Evolutionary conservation across 2,888 invertebrate genomes (phyloP).

Genomic region (Leucophora obtusa): DNA sequence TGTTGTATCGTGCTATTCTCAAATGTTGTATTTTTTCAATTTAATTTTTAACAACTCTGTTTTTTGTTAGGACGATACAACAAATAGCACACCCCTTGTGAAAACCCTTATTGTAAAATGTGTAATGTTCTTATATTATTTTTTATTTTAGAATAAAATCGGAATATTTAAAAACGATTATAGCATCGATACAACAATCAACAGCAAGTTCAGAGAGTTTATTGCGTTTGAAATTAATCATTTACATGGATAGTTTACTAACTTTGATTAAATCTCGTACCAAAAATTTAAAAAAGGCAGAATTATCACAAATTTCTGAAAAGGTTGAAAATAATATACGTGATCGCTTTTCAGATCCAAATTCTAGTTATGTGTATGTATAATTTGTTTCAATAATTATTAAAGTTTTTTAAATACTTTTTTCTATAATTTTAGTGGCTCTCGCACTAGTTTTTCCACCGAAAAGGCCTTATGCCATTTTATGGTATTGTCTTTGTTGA

Average conservation of each 20-base stretch:
- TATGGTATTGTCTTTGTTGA: constrained; percentile 73
- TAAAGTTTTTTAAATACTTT: constrained; percentile 4
- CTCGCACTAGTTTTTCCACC: constrained; percentile 70
- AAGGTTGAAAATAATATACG: constrained; percentile 76
- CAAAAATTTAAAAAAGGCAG: constrained; percentile 67
- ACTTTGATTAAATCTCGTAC: constrained; percentile 70
- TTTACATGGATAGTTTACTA: constrained; percentile 75
- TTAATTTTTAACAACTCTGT: no score
- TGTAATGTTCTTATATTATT: neutral
- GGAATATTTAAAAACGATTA: constrained; percentile 68
- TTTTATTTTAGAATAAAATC: constrained; percentile 71
- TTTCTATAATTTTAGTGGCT: constrained; percentile 63
- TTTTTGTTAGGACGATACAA: no score
- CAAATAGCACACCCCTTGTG: no score
- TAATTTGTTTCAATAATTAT: neutral
- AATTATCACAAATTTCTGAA: constrained; percentile 75
- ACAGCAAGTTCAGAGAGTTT: constrained; percentile 66
- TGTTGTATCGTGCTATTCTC: no score
- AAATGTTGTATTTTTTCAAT: no score
- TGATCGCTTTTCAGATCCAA: constrained; percentile 71
- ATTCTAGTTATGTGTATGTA: constrained; percentile 67
- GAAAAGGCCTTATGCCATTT: constrained; percentile 76
- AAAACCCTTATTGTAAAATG: no score
- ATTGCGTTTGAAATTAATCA: constrained; percentile 72
- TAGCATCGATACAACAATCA: constrained; percentile 67